Base-by-base conservation (phyloP, 53 echinoderm and acorn worm species). In the Astropecten irregularis region DNA sequence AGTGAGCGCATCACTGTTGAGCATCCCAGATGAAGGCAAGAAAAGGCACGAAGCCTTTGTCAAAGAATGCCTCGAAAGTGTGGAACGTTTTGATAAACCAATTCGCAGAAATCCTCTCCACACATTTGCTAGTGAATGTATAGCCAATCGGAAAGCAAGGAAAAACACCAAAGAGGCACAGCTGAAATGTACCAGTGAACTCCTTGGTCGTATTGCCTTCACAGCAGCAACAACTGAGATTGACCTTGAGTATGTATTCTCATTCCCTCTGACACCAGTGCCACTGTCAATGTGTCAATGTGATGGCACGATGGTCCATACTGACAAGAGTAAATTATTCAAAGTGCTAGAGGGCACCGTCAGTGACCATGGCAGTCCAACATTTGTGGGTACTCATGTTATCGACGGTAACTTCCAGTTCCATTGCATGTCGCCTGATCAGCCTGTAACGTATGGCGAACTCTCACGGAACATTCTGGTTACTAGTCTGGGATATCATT, bases 341-440 rank as follows among this genome's bases (percentile, higher is more conserved):
- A 42, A 63, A 14, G 40, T 61, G 36, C 26, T 81, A 21, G 52
- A 73, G 33, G 15, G 3, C 14, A 73, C 25, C 18, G 50, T 61
- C 5, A 21, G 25, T 21, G 49, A 48, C 23, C 4, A 4, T 30
- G 50, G 49, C 13, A 4, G 10, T 30, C 77, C 48, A 3, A 71
- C 68, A 15, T 47, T 19, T 14, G 76, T 59, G 32, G 77, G 84
- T 69, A 84, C 67, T 10, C 40, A 57, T 3, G n/a, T 88, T 30
- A 88, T 91, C 52, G 87, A 91, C 44, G 88, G 88, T 23, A 84
- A 88, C 30, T 84, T 91, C 69, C 37, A 88, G 13, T 40, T 92
- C n/a, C 92, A 92, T 39, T 58, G 76, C 11, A 40, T 89, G 25
- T 61, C 55, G 7, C 21, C 33, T 14, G 42, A 83, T 10, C 4